Conservation (phyloP, 2,888 invertebrate genomes). For the Phania funesta region DNA sequence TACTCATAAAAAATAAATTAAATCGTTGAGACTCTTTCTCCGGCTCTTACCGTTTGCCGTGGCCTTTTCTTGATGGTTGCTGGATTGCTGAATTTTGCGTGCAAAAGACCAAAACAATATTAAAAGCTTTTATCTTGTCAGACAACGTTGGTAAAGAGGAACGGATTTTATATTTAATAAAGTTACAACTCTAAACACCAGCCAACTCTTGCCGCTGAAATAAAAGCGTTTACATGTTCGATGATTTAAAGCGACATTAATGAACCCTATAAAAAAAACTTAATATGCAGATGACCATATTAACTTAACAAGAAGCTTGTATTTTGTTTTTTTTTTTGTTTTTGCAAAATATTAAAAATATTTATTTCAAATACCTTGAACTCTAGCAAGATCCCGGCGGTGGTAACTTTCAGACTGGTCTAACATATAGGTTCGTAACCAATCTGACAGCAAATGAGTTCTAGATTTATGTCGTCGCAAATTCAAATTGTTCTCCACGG, state of each 20-base stretch:
- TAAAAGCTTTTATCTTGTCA: constrained; percentile 65
- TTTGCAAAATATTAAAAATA: background rate
- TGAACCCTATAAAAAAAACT: constrained; percentile 29
- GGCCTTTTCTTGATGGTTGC: background rate
- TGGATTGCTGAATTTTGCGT: constrained; percentile 31
- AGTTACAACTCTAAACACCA: constrained; percentile 61
- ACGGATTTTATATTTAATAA: constrained; percentile 52
- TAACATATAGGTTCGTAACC: no score
- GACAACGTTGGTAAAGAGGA: constrained; percentile 9
- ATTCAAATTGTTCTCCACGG: no score
- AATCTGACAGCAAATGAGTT: no score
- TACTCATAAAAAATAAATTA: constrained; percentile 58
- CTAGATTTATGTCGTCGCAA: no score
- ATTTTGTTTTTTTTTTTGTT: background rate
- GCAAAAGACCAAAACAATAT: constrained; percentile 39
- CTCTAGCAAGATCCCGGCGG: no score
- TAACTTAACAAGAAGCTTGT: background rate
- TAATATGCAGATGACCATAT: constrained; percentile 10
- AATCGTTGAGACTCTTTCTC: constrained; percentile 46
- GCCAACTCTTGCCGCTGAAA: constrained; percentile 38
- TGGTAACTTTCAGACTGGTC: no score
- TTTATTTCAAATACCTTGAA: no score
- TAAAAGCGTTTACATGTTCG: constrained; percentile 19
- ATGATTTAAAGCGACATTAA: constrained; percentile 42
- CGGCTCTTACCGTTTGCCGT: background rate